Percentiles rank a stretch among this genome's conserved stretches.
phyloP scores from a whole-genome alignment of 2,797 vertebrate genomes.

The Valencia hispanica region DNA sequence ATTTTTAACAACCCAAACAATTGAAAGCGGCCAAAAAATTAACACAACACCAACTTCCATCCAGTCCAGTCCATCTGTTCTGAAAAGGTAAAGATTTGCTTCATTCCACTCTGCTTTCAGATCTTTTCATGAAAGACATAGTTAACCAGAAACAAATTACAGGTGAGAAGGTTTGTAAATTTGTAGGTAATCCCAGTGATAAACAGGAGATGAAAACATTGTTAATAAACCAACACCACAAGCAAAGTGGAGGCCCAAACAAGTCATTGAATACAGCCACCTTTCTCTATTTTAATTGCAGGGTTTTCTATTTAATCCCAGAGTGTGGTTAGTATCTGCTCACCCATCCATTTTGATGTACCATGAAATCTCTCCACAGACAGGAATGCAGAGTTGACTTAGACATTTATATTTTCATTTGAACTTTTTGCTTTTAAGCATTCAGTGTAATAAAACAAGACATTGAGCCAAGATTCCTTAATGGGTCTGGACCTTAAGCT shows the following conservation, averaged over 20 bases:
- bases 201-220: neutral
- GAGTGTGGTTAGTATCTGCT: neutral
- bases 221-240: neutral
- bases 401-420: neutral
- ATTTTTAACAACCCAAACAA: no score
- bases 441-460: neutral
- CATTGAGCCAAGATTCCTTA: neutral
- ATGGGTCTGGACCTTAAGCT: conserved; percentile 5
- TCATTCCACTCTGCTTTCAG: neutral
- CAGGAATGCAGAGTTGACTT: neutral
- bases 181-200: neutral
- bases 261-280: neutral
- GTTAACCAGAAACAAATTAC: neutral
- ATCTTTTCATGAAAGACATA: neutral
- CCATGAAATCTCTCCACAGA: neutral
- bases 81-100: neutral
- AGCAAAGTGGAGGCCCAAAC: neutral
- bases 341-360: neutral
- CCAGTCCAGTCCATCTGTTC: no score
- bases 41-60: neutral
- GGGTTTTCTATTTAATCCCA: neutral
- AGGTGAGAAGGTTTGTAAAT: neutral
- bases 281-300: neutral
- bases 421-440: neutral
- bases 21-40: no score